phyloP scores from a whole-genome alignment of 2,888 invertebrate genomes.

The Drosophila quinaria region DNA sequence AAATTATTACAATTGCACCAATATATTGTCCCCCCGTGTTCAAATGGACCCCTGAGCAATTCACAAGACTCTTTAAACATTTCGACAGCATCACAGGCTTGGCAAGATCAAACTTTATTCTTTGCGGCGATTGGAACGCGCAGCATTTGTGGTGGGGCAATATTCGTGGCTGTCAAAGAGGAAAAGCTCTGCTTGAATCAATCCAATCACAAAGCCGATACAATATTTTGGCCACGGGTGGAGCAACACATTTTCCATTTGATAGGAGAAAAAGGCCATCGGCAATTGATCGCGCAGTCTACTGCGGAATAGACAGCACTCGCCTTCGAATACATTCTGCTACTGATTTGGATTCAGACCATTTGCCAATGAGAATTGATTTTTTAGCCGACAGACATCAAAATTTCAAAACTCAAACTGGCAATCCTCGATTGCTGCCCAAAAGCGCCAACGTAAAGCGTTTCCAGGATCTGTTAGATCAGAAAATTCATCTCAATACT shows the following conservation, averaged over 20 bases:
- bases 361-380: background rate
- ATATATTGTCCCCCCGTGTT: constrained; percentile 13
- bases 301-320: background rate
- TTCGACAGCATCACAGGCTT: background rate
- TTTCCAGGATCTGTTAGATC: background rate
- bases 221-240: constrained; percentile 4
- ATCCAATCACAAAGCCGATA: background rate
- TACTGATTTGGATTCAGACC: constrained; percentile 5
- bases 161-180: background rate
- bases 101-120: background rate
- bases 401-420: background rate
- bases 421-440: background rate
- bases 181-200: background rate
- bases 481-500: background rate
- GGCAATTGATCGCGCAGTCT: constrained; percentile 4
- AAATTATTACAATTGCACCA: background rate
- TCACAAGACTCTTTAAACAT: background rate
- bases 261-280: background rate
- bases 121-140: constrained; percentile 29
- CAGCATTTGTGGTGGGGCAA: constrained; percentile 24
- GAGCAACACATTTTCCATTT: constrained; percentile 3
- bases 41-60: background rate
- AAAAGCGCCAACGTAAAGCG: background rate
- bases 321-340: background rate
- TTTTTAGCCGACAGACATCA: background rate